phyloP scores from a whole-genome alignment of 2,888 invertebrate species.

The Oligia latruncula region DNA sequence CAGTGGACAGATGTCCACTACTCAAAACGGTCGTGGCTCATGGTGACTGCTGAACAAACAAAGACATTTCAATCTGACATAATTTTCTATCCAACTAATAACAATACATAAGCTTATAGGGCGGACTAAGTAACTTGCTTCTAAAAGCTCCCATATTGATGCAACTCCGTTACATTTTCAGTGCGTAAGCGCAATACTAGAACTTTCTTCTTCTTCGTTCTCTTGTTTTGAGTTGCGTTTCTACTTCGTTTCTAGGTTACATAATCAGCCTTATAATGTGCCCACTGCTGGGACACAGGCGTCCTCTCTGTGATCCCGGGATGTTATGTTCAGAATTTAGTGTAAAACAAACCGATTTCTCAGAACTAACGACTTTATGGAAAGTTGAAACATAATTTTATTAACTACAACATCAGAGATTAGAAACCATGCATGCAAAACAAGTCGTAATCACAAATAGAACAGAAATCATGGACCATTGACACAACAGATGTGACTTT shows the following conservation, averaged over 20 bases:
- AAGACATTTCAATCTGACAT: not conserved
- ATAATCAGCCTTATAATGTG: too few relatives aligned
- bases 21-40: not conserved
- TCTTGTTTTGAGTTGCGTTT: not conserved
- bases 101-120: not conserved
- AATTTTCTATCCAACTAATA: not conserved
- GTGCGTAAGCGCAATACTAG: not conserved
- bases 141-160: not conserved
- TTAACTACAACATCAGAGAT: constrained; percentile 45
- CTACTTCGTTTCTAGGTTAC: not conserved
- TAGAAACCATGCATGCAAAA: constrained; percentile 45
- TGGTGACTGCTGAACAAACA: too few relatives aligned
- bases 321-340: not conserved
- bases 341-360: not conserved
- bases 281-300: too few relatives aligned
- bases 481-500: constrained; percentile 82
- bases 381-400: constrained; percentile 20
- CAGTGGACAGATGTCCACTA: not conserved
- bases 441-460: constrained; percentile 69
- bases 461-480: constrained; percentile 75
- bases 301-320: too few relatives aligned
- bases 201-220: too few relatives aligned
- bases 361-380: not conserved
- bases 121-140: too few relatives aligned
- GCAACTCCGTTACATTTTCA: not conserved